Percentiles rank a stretch among this genome's conserved stretches.
Evolutionary conservation across 2,888 invertebrate species (phyloP).

Genomic region (Drosophila pseudotalamancana): DNA sequence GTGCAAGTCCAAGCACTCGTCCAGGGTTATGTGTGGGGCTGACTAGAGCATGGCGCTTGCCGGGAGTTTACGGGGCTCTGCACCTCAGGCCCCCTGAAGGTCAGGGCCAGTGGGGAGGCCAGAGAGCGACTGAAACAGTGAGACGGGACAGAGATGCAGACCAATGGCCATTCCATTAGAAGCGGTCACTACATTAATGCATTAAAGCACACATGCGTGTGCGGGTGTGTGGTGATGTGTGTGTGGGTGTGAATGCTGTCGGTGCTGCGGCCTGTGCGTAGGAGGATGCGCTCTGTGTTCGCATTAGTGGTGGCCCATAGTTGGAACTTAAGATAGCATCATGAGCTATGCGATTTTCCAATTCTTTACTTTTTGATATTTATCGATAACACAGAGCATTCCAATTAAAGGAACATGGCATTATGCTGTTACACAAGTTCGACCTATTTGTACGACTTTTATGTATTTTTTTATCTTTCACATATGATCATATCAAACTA

Average conservation of each 20-base stretch:
- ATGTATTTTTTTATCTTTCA: no score
- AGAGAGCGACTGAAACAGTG: neutral
- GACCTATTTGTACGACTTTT: no score
- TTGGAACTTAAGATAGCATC: no score
- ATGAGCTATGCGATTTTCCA: no score
- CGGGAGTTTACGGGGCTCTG: no score
- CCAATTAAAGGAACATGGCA: no score
- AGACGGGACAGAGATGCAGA: conserved; percentile 7
- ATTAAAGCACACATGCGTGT: neutral
- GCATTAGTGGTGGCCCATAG: neutral
- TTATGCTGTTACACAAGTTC: no score
- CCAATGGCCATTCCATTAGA: conserved; percentile 52
- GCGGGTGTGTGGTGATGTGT: neutral
- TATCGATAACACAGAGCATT: neutral
- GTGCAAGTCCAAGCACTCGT: conserved; percentile 40
- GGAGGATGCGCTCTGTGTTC: neutral
- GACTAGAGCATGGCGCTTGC: neutral
- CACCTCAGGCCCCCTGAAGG: no score
- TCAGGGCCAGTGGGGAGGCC: conserved; percentile 56
- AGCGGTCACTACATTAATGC: conserved; percentile 12
- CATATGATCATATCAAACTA: no score
- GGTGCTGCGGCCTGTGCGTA: neutral
- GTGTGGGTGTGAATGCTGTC: neutral
- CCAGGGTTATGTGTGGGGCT: conserved; percentile 6
- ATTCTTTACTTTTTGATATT: neutral